Evolutionary conservation across 2,888 invertebrate genomes (phyloP), one percentile per base, ranked within the genome.

Genomic region (Nemoura dubitans): DNA sequence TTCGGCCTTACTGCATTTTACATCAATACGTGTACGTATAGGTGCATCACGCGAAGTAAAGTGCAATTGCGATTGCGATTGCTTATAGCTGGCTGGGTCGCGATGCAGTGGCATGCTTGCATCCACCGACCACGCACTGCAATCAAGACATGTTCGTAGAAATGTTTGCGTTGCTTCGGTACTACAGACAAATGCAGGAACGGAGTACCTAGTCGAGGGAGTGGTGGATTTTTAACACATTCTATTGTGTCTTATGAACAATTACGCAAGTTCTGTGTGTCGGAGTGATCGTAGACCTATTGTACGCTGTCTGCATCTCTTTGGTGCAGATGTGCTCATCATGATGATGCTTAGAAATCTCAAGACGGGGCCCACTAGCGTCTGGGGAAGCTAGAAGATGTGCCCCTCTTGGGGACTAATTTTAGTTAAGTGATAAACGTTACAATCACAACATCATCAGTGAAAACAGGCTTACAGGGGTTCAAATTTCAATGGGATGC

Each of bases 191-290:
- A n/a, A n/a, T n/a, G n/a, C 36, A 36, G 36, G 36, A 6, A 36
- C 36, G 36, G 36, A 36, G 36, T 36, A 36, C 36, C 59, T 7
- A 59, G 59, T 21, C 27, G 26, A 78, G 81, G 81, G 81, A 81
- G 81, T 81, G 81, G 81, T 29, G n/a, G 28, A 30, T 81, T 81
- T 81, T 30, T 81, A 27, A 81, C 81, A 81, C 30, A 30, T 29
- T 81, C 81, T 81, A 81, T 81, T 81, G 81, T 81, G 28, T 81
- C 81, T 29, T 81, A 16, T 29, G 81, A 27, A 78, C 78, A 81
- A 81, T 81, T 81, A 81, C 81, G 81, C 30, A 81, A 81, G n/a
- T n/a, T 29, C 59, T 59, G 59, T 59, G 21, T 59, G 59, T 59
- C 3, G 59, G 16, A 6, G 36, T 36, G 6, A 21, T 21, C 2